Evolutionary conservation across 2,113 vertebrate species (phyloP), one percentile per base, ranked within the genome.

Genomic region (Hippocampus barbouri): DNA sequence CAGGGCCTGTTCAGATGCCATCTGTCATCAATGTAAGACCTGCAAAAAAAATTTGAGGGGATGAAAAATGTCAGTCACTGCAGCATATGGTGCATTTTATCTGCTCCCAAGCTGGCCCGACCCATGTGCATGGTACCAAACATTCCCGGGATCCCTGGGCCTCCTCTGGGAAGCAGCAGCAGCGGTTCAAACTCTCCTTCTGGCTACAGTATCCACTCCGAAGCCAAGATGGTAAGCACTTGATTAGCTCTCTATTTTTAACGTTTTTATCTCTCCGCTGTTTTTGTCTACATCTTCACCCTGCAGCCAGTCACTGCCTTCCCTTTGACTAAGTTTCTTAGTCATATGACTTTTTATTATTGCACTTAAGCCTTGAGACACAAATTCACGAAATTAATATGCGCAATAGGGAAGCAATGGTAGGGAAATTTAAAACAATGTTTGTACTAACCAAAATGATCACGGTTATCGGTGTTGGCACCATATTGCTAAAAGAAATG

Each of bases 81-180:
- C 47, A 21, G 0, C 64, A 12, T 67, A 21, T 67, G 54, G 62
- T 75, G 83, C 68, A n/a, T 80, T 30, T 43, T 62, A 3, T 79
- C 25, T 85, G 45, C 3, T 83, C 70, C 81, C 41, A 76, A 99
- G 96, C 89, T 98, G 90, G 96, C 95, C 10, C 93, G 97, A 86
- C 95, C 96, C 3, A 80, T 98, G 87, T 90, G 94, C 83, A 92
- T 98, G 94, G 94, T 98, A 87, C 97, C 97, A 60, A 97, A 98
- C 93, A 94, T 99, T 92, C 97, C 97, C 23, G 97, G 97, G 53
- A 98, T 99, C 75, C 97, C 97, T 30, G 97, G 97, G 59, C 97
- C 97, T 41, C 95, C 97, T 83, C 71, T 95, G 82, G 94, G 93
- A 81, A 94, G 93, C 78, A 95, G 91, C 89, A 93, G 96, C 89